A percentile compares a stretch with the other conserved stretches of the same genome.
phyloP scores from a whole-genome alignment of 2,797 vertebrate species.

The Champsocephalus gunnari region DNA sequence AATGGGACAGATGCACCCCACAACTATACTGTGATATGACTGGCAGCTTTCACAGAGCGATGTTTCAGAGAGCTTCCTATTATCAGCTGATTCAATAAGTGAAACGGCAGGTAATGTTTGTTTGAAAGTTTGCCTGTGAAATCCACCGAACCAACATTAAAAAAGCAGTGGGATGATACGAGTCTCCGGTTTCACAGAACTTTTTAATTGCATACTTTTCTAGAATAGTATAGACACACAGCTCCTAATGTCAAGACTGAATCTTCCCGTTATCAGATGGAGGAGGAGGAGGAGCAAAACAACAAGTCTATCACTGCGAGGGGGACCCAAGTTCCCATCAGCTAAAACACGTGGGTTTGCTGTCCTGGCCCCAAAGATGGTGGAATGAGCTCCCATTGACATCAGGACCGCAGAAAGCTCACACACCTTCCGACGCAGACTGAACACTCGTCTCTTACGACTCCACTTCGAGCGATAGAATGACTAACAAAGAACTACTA shows the following conservation, averaged over 20 bases:
- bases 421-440: too few species aligned
- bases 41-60: constrained; percentile 34
- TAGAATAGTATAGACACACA: constrained; percentile 16
- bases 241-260: constrained; percentile 1
- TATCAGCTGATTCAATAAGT: constrained; percentile 26
- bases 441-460: too few species aligned
- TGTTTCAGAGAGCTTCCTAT: constrained; percentile 17
- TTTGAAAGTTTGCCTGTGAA: constrained; percentile 14
- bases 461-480: too few species aligned
- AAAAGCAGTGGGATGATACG: constrained; percentile 22
- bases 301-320: background rate
- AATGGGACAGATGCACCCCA: constrained; percentile 41
- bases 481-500: too few species aligned
- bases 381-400: too few species aligned
- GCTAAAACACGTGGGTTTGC: too few species aligned
- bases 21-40: constrained; percentile 31
- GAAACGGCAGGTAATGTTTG: constrained; percentile 15
- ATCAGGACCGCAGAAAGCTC: too few species aligned
- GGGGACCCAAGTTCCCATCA: too few species aligned
- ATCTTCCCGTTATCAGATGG: constrained; percentile 35
- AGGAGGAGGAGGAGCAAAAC: constrained; percentile 11
- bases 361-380: too few species aligned
- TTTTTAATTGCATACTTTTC: constrained; percentile 53
- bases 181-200: constrained; percentile 43
- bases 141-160: background rate